Evolutionary conservation across 2,113 vertebrate species (phyloP), one percentile per base, ranked within the genome.

Genomic region (Calidris pygmaea): DNA sequence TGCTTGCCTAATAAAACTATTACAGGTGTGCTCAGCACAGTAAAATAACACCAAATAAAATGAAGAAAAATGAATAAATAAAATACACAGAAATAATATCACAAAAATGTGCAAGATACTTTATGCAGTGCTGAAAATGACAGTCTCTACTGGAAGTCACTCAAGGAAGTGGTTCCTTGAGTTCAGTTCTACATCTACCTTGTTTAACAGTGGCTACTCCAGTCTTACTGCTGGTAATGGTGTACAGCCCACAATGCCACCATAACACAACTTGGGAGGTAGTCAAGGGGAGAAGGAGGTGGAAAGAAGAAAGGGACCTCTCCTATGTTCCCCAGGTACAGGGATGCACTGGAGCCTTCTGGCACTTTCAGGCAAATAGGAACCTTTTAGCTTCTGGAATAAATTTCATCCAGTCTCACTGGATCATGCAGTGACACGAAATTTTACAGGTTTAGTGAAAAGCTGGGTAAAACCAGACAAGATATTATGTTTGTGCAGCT

Each of bases 101-200:
- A 14, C 53, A 77, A 87, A 94, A 91, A 23, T 1, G 1, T 5
- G 27, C 1, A 6, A 18, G 18, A 7, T 5, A 2, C 0, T 48
- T 93, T 65, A 80, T 12, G 19, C 35, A 48, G n/a, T 34, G 18
- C 55, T 63, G 59, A 86, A 88, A 92, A 29, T 32, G 12, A 70
- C 19, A 60, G 11, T 30, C 35, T 22, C 14, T 20, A 0, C 23
- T 67, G 10, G 86, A 79, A 86, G 68, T 16, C 23, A 24, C 24
- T 52, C 50, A 52, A 52, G 50, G 86, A 79, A 86, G 68, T 16
- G 29, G 17, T 48, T 86, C 26, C 14, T 21, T 39, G 39, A 52
- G n/a, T 41, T 78, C 50, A 45, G 17, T 41, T 78, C 77, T 84
- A 76, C 10, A n/a, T 14, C n/a, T 34, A 1, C 22, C 5, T 32